A percentile compares a stretch with the other conserved stretches of the same genome.
These are phyloP conservation scores for Rotaria sp. DNA, from an alignment of 2,888 invertebrate species.

Conservation along the genomic window DNA sequence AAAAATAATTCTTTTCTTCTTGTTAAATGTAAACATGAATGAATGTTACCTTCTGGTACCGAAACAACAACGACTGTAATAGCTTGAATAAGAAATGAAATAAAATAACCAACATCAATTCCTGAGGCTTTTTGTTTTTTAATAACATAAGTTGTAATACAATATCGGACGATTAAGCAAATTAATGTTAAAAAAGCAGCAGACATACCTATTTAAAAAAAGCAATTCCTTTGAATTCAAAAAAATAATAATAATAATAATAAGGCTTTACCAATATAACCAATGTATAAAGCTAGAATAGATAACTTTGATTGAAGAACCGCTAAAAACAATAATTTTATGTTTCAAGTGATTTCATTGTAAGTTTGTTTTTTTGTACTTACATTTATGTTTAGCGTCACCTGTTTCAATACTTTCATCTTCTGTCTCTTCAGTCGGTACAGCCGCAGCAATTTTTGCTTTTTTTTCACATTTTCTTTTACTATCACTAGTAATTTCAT, in stretches of 20 bases:
- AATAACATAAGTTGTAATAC: constrained; percentile 12
- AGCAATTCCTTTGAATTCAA: no score
- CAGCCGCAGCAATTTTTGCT: no score
- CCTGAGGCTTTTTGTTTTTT: neutral
- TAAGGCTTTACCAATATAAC: neutral
- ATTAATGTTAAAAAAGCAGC: constrained; percentile 27
- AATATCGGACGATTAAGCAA: neutral
- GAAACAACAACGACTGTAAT: constrained; percentile 38
- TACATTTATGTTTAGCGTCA: constrained; percentile 48
- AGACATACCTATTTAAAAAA: neutral
- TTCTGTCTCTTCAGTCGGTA: neutral
- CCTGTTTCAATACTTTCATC: constrained; percentile 61
- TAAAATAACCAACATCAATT: constrained; percentile 1
- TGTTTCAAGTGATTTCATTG: neutral
- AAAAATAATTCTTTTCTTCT: neutral
- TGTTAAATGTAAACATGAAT: neutral
- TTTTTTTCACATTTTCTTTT: no score
- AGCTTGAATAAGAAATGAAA: constrained; percentile 29
- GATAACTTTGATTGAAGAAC: constrained; percentile 27
- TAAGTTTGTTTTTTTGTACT: neutral
- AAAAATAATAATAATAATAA: no score
- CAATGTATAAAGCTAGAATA: constrained; percentile 4
- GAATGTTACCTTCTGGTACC: constrained; percentile 32
- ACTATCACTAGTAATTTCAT: no score
- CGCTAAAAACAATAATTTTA: neutral